Evolutionary conservation across 2,888 invertebrate species (phyloP), one percentile per base, ranked within the genome.

Genomic region (Hypomecis atomaria): DNA sequence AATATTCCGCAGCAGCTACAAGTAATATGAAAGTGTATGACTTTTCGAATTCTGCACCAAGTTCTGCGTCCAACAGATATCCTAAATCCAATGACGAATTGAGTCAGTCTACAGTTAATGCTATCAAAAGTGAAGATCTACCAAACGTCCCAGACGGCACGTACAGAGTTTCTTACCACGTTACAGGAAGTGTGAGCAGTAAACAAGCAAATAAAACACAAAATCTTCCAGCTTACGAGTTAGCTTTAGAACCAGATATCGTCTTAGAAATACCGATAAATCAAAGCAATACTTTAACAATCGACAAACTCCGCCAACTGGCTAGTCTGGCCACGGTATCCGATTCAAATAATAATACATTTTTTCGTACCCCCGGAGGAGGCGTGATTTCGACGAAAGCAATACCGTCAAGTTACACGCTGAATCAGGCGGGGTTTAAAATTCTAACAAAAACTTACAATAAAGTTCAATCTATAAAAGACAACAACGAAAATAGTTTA

Each of bases 391-490:
- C 94, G 11, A 94, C 94, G 9, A 94, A 94, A 88, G 94, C 94
- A 4, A 93, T 94, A 64, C 94, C 94, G 13, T 93, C 94, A 0
- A 94, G 93, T 75, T 94, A 94, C 72, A 93, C 94, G 0, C 80
- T 94, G 23, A 95, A 95, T 79, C 94, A 94, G 64, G 95, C 95
- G 48, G 95, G 95, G 1, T 93, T 96, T 63, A 94, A 94, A 78
- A 94, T 96, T 69, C 81, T 95, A 60, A 95, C 95, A 0, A 95
- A 95, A 86, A 93, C 94, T 0, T 94, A 94, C 60, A 95, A 94
- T 69, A 95, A 95, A 83, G 84, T 89, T 55, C 90, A 89, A 61
- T 75, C 88, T 5, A 82, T 83, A n/a, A 94, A 93, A 71, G 89
- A 92, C 50, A 88, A 87, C 10, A 90, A 88, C 60, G 66, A 65